Conservation (phyloP, 2,888 invertebrate species). For the Drosophila parthenogenetica region DNA sequence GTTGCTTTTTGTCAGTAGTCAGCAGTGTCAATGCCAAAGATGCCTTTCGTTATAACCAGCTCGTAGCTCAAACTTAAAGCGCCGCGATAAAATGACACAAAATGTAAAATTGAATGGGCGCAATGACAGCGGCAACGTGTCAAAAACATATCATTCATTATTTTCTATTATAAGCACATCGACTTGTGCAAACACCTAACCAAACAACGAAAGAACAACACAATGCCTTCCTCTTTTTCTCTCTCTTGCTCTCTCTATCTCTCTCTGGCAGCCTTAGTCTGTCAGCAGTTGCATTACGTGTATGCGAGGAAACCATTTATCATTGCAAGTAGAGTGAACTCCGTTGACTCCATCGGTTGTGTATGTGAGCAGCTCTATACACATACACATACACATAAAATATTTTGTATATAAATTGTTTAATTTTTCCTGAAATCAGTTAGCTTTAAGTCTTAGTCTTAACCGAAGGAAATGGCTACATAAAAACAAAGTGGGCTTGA, state of each 20-base stretch:
- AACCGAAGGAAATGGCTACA: constrained; percentile 68
- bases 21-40: constrained; percentile 74
- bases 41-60: constrained; percentile 60
- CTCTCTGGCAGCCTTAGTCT: constrained; percentile 44
- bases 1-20: constrained; percentile 41
- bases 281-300: constrained; percentile 73
- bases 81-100: constrained; percentile 48
- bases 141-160: constrained; percentile 81
- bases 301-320: constrained; percentile 73
- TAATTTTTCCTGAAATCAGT: constrained; percentile 40
- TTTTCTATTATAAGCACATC: constrained; percentile 75
- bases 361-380: constrained; percentile 22
- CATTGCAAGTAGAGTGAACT: constrained; percentile 78
- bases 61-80: constrained; percentile 64
- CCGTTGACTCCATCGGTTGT: constrained; percentile 74
- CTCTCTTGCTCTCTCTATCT: constrained; percentile 2
- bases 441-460: constrained; percentile 60
- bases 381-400: background rate
- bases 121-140: constrained; percentile 75
- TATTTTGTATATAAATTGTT: constrained; percentile 48
- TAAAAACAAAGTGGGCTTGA: constrained; percentile 71
- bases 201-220: background rate
- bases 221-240: background rate
- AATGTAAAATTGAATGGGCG: constrained; percentile 66
- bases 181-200: constrained; percentile 25